These are phyloP conservation scores for Drosophila orena DNA, from an alignment of 1,140 invertebrate genomes.

Conservation along the genomic window DNA sequence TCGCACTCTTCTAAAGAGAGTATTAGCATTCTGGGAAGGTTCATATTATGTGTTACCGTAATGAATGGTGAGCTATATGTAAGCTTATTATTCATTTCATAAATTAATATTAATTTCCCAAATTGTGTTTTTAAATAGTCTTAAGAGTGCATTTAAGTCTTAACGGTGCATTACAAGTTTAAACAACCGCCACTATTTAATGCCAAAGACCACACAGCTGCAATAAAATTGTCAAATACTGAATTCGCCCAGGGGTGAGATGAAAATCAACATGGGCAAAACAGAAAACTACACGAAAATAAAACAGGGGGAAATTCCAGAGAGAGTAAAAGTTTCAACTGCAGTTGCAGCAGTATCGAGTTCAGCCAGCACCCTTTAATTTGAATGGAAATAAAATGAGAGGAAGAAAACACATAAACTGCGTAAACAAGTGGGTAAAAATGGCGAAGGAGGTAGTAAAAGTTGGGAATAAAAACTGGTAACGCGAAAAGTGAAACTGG, in stretches of 20 bases:
- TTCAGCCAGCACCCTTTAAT: conserved; percentile 48
- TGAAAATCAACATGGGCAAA: conserved; percentile 27
- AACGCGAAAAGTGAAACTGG: conserved; percentile 74
- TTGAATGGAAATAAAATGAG: conserved; percentile 47
- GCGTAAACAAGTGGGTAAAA: conserved; percentile 27
- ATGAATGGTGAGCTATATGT: no score
- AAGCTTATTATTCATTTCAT: no score
- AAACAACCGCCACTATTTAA: background rate
- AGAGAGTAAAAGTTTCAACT: conserved; percentile 22
- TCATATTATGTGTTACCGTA: background rate
- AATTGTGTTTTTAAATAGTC: no score
- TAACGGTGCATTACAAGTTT: no score
- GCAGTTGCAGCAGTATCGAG: background rate
- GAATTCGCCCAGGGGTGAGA: conserved; percentile 7
- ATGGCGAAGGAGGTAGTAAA: conserved; percentile 26
- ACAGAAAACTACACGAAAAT: conserved; percentile 8
- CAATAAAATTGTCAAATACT: conserved; percentile 11
- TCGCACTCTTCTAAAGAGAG: background rate
- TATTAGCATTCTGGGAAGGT: background rate
- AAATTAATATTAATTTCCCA: no score
- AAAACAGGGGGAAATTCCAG: background rate
- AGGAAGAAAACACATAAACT: conserved; percentile 17
- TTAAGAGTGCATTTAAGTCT: no score
- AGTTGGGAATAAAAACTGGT: conserved; percentile 20
- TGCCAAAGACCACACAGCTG: background rate